These are phyloP conservation scores for Apis cerana DNA, from an alignment of 1,140 invertebrate species.

Conservation along the genomic window DNA sequence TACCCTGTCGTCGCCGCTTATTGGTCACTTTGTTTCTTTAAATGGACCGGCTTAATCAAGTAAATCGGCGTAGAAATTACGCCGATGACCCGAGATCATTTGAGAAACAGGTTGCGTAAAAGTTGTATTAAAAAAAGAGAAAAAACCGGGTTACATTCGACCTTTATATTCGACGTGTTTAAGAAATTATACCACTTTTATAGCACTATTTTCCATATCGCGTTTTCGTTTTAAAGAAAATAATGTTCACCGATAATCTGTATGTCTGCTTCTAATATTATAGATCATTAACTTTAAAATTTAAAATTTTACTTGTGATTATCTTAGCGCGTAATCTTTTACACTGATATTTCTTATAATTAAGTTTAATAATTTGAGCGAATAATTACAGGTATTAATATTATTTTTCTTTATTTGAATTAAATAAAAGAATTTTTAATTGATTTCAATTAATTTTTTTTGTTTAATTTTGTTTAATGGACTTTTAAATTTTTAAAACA, in stretches of 20 bases:
- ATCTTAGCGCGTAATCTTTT: too few species aligned
- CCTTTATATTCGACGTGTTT: slow-evolving; percentile 5
- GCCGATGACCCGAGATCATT: slow-evolving; percentile 6
- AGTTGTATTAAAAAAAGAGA: neutral
- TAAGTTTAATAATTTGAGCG: too few species aligned
- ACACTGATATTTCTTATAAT: too few species aligned
- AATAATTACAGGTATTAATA: too few species aligned
- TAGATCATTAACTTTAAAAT: neutral
- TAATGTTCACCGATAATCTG: too few species aligned
- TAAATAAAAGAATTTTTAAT: too few species aligned
- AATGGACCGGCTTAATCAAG: slow-evolving; percentile 28
- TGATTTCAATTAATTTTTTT: too few species aligned
- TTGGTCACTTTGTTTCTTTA: slow-evolving; percentile 33
- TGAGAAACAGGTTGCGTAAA: slow-evolving; percentile 12
- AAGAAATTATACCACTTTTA: neutral
- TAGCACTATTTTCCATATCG: neutral
- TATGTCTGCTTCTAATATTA: too few species aligned
- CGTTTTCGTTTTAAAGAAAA: too few species aligned
- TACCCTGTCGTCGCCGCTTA: neutral
- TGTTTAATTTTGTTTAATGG: too few species aligned
- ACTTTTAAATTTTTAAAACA: too few species aligned
- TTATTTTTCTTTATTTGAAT: too few species aligned
- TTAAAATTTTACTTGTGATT: neutral
- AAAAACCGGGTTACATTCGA: slow-evolving; percentile 8
- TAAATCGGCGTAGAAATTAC: slow-evolving; percentile 1